Evolutionary conservation across 2,888 invertebrate genomes (phyloP), one percentile per base, ranked within the genome.

Genomic region (Cylloceria caligata): DNA sequence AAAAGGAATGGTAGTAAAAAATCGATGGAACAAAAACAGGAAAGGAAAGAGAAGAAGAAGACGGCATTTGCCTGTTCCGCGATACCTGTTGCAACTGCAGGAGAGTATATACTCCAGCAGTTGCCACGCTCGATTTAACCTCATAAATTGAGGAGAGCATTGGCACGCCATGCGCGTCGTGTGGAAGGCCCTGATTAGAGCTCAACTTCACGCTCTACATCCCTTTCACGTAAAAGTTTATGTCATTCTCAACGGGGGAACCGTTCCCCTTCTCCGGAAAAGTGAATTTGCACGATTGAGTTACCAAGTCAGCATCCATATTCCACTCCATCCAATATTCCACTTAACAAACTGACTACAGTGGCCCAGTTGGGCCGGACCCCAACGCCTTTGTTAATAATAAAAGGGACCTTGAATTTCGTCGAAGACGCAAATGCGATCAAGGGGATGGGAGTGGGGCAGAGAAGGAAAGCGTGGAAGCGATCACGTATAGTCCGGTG

Each of bases 91-190:
- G 81, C 81, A 71, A 60, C 30, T 45, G 45, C 72, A 71, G 52
- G n/a, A 71, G 75, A 55, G 45, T 27, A 57, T 57, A 57, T 27
- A 30, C 30, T 19, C 9, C 11, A 21, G 19, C 39, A 39, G 52
- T 52, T 36, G 36, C 57, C 16, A 80, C 75, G 64, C 67, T 79
- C 79, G 72, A 79, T 79, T 79, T 67, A 79, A 79, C 69, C 65
- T 77, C 84, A 84, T 87, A 86, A 86, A 87, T 86, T 84, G 74
- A 69, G 79, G 84, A 83, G 81, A 84, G 80, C 83, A 84, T 83
- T 76, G 75, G 80, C 64, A 78, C 78, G 81, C 78, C 80, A 71
- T 75, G 83, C 80, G 79, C 84, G 86, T 49, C 36, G 24, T 16
- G 3, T 52, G 55, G 39, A 24, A 69, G 24, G 9, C 84, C 75